Base-by-base conservation (phyloP, 2,797 vertebrate species). In the Aeoliscus strigatus region DNA sequence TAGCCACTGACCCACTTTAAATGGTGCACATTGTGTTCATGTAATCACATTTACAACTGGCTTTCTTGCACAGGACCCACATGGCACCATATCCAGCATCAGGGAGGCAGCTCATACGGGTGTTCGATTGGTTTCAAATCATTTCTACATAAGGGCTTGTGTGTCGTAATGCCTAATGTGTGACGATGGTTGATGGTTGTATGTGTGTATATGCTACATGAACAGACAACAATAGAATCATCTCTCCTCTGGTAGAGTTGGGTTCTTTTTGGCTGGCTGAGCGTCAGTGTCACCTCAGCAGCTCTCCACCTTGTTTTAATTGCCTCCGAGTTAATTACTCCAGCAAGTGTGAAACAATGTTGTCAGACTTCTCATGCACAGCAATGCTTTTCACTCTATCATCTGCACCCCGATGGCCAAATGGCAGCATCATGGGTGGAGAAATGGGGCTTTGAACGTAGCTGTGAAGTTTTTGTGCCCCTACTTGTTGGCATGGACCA, bases 281-380 rank as follows among this genome's bases (percentile, higher is more conserved):
- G 73, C 55, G 63, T 79, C 75, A 60, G 62, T 75, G 75, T 81
- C 84, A 81, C 81, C 77, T 77, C 80, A 60, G 77, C 76, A 66
- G 67, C 77, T 76, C 75, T 81, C 70, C 78, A 82, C 84, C 85
- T 86, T 76, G 75, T 82, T 84, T 84, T 86, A 86, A 87, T 88
- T 86, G 84, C 84, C 72, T 85, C 73, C 3, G 56, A 86, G 84
- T 86, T 87, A 86, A 87, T 88, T 85, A 87, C 81, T 81, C 75
- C 74, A 69, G 81, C 50, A 84, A 80, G 83, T 88, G 84, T 86
- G 85, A 88, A 86, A 84, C 81, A 84, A 81, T 82, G 80, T 85
- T 84, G 83, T 85, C 80, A 80, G 82, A 81, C 72, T 82, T 77
- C 64, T 71, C 70, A 75, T 80, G 74, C 70, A 72, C 67, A 57